A percentile compares a stretch with the other conserved stretches of the same genome.
Evolutionary conservation across 2,888 invertebrate genomes (phyloP).

Genomic region (Stenichneumon culpator): DNA sequence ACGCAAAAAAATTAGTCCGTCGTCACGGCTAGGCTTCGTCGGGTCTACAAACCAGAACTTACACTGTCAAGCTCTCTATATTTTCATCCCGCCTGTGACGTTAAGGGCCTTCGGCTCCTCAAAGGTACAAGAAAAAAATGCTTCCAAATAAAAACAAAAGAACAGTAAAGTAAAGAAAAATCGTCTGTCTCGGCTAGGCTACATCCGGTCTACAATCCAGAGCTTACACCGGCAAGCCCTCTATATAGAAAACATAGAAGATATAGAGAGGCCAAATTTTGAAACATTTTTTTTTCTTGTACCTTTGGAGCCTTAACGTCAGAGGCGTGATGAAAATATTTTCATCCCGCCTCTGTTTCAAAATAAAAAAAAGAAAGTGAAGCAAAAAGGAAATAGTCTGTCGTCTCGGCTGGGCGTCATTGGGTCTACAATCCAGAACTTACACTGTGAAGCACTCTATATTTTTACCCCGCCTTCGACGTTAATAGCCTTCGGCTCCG

Average conservation of each 20-base stretch:
- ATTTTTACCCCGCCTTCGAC: background rate
- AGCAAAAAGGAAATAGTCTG: background rate
- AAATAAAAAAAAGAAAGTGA: slow-evolving; percentile 8
- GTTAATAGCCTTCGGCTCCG: slow-evolving; percentile 24
- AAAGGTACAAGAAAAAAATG: background rate
- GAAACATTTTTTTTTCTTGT: too few relatives aligned
- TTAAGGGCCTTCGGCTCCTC: slow-evolving; percentile 20
- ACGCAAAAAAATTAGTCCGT: background rate
- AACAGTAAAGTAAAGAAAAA: background rate
- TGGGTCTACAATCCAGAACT: slow-evolving; percentile 18
- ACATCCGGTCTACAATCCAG: slow-evolving; percentile 1
- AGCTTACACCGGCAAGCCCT: slow-evolving; percentile 14
- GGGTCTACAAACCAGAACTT: slow-evolving; percentile 10
- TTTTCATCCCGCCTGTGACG: background rate
- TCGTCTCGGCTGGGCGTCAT: background rate
- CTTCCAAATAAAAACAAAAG: background rate
- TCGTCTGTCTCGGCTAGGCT: slow-evolving; percentile 8
- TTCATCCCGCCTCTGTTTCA: background rate
- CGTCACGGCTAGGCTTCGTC: slow-evolving; percentile 10
- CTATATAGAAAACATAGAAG: too few relatives aligned
- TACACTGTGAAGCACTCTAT: slow-evolving; percentile 11
- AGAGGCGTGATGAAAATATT: too few relatives aligned
- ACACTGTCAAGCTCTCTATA: slow-evolving; percentile 20
- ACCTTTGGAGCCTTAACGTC: too few relatives aligned
- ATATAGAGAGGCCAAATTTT: too few relatives aligned